Conservation (phyloP, 2,888 invertebrate genomes). For the Himalopsyche anomala region DNA sequence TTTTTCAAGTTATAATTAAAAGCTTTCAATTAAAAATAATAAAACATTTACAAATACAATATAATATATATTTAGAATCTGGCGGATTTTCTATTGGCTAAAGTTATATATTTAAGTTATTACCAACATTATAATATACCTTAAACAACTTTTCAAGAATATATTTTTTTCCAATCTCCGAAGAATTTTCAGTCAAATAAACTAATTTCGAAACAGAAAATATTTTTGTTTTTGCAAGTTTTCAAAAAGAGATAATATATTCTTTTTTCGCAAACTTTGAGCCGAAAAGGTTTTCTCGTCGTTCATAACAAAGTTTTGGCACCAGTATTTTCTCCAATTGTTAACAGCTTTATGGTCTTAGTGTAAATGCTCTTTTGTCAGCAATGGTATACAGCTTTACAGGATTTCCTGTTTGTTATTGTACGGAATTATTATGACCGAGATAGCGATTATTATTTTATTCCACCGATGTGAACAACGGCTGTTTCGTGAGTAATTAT, state of each 20-base stretch:
- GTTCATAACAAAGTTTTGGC: neutral
- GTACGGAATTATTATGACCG: neutral
- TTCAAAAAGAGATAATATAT: conserved; percentile 6
- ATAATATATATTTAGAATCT: no score
- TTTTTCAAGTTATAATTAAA: no score
- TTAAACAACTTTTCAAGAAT: neutral
- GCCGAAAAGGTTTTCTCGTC: neutral
- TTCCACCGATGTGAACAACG: neutral
- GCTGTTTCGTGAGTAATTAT: neutral
- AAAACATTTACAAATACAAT: no score
- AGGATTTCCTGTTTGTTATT: conserved; percentile 3
- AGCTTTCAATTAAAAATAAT: no score
- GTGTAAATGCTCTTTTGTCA: neutral
- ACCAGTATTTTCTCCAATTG: neutral
- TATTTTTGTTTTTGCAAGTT: neutral
- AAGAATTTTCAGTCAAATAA: neutral
- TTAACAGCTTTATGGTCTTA: conserved; percentile 1
- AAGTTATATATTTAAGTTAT: neutral
- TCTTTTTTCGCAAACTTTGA: neutral
- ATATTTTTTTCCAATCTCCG: neutral
- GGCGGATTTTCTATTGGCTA: no score
- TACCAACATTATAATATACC: neutral
- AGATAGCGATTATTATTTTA: conserved; percentile 20
- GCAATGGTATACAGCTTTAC: neutral
- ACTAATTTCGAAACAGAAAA: neutral